These are phyloP conservation scores for Leucophora obtusa DNA, from an alignment of 2,888 invertebrate genomes.

Conservation along the genomic window DNA sequence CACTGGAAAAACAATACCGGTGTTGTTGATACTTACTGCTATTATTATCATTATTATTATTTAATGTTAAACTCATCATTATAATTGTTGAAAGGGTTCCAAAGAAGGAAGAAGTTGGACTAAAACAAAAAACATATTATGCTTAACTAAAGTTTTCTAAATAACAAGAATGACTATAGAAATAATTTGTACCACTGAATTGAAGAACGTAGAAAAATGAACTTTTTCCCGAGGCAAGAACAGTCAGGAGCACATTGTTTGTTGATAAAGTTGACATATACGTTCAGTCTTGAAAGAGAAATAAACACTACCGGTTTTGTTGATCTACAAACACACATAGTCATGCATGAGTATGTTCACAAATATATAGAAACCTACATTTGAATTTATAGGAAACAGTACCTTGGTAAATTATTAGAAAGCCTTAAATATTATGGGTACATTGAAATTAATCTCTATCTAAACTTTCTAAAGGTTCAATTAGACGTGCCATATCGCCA, in stretches of 20 bases:
- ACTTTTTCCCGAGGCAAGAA: neutral
- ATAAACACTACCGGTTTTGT: constrained; percentile 11
- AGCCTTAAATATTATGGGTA: too few species aligned
- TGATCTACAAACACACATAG: neutral
- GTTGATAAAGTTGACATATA: neutral
- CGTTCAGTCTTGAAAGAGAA: neutral
- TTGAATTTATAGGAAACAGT: too few species aligned
- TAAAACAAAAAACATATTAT: constrained; percentile 42
- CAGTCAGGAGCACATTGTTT: constrained; percentile 24
- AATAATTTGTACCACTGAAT: constrained; percentile 6
- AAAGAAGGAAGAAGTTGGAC: constrained; percentile 14
- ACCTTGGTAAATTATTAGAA: too few species aligned
- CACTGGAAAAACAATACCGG: neutral
- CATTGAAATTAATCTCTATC: too few species aligned
- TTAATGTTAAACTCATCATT: constrained; percentile 14
- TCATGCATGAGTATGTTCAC: neutral
- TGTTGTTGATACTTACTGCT: neutral
- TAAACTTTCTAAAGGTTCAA: too few species aligned
- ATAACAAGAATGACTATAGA: constrained; percentile 24
- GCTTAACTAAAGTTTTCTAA: constrained; percentile 4
- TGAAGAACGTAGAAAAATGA: neutral
- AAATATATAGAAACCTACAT: neutral
- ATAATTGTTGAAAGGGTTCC: constrained; percentile 12
- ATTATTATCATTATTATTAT: constrained; percentile 14
- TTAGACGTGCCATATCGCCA: too few species aligned